Evolutionary conservation across 2,888 invertebrate genomes (phyloP), one percentile per base, ranked within the genome.

Genomic region (Diaprepes abbreviatus): DNA sequence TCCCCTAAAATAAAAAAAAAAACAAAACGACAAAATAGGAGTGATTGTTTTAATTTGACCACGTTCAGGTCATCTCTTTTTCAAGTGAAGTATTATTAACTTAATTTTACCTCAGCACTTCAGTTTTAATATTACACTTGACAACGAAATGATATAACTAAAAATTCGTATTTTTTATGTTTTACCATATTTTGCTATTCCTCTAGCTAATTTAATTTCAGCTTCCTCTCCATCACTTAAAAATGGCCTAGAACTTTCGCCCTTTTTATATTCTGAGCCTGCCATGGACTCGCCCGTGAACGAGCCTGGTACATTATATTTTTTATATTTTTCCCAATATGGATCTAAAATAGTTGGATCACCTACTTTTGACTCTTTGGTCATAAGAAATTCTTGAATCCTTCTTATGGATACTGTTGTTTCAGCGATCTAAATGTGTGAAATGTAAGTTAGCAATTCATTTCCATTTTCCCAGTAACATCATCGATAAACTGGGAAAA

Each of bases 381-480:
- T 76, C 35, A 78, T 50, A 65, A 83, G 70, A 66, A 80, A 83
- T 6, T 73, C 66, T 70, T 77, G 74, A 14, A 83, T 80, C 57
- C 81, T 82, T 19, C 80, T 81, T 1, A 89, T 82, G 0, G 91
- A 88, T 14, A 92, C 88, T 0, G 85, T 76, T 0, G 86, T 84
- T 80, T 92, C 91, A 0, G 89, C 87, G 12, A 81, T 60, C 80
- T 81, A 70, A 12, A 74, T n/a, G n/a, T n/a, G n/a, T n/a, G n/a
- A n/a, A n/a, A n/a, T n/a, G n/a, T n/a, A n/a, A n/a, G n/a, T n/a
- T n/a, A n/a, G n/a, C n/a, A n/a, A n/a, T n/a, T n/a, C n/a, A n/a
- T n/a, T n/a, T n/a, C n/a, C n/a, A n/a, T n/a, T n/a, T n/a, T n/a
- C n/a, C n/a, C n/a, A n/a, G n/a, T n/a, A n/a, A n/a, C n/a, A n/a